Conservation (phyloP, 2,113 vertebrate genomes). For the Perca flavescens region DNA sequence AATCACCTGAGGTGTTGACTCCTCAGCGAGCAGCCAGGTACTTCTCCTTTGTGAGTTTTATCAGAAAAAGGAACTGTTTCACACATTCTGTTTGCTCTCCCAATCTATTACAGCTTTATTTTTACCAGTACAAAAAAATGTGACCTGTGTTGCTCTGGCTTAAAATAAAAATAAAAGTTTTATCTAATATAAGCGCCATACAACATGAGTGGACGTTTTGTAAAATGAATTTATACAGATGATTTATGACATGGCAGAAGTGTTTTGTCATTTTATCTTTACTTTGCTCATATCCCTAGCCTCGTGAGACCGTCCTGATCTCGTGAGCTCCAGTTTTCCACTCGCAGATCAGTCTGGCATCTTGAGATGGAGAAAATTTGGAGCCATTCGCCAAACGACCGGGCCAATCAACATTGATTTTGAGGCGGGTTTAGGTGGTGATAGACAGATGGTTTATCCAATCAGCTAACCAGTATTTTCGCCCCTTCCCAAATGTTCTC, state of each 20-base stretch:
- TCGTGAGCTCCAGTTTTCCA: too few relatives aligned
- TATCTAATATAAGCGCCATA: background rate
- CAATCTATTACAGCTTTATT: background rate
- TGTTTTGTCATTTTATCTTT: slow-evolving; percentile 20
- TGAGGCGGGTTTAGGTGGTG: too few relatives aligned
- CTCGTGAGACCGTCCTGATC: too few relatives aligned
- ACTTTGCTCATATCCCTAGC: slow-evolving; percentile 5
- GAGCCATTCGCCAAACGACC: too few relatives aligned
- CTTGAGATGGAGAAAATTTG: too few relatives aligned
- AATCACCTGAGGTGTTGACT: slow-evolving; percentile 49
- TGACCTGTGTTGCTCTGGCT: background rate
- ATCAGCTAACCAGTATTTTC: too few relatives aligned
- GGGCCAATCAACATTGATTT: too few relatives aligned
- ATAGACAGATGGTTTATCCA: too few relatives aligned
- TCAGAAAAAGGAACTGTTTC: slow-evolving; percentile 33
- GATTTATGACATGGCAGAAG: slow-evolving; percentile 3
- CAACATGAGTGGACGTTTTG: background rate
- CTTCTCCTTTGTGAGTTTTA: slow-evolving; percentile 33
- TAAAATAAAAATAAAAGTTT: background rate
- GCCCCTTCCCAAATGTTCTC: too few relatives aligned
- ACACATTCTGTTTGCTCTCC: slow-evolving; percentile 1
- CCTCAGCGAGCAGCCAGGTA: background rate
- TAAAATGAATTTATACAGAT: background rate
- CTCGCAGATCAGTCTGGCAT: too few relatives aligned
- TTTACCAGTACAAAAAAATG: background rate